Conservation (phyloP, 2,888 invertebrate species). For the Andrena bicolor region DNA sequence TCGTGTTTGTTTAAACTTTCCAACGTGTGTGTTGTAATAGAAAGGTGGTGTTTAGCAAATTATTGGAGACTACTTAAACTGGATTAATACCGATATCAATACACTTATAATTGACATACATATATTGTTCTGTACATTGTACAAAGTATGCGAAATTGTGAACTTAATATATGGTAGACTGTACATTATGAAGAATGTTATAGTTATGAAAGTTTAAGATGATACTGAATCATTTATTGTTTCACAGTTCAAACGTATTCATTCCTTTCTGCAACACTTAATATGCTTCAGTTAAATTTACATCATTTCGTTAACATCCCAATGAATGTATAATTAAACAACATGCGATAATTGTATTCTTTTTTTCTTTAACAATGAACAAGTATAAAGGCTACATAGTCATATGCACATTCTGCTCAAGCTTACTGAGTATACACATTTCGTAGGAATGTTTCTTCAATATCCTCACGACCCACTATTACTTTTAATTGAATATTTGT, state of each 20-base stretch:
- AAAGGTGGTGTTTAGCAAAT: neutral
- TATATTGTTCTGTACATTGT: slow-evolving; percentile 22
- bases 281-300: slow-evolving; percentile 14
- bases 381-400: slow-evolving; percentile 5
- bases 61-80: slow-evolving; percentile 14
- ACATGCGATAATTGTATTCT: slow-evolving; percentile 5
- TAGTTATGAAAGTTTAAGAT: neutral
- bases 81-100: neutral
- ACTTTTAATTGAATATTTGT: slow-evolving; percentile 1
- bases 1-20: slow-evolving; percentile 18
- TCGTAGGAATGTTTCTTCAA: slow-evolving; percentile 45
- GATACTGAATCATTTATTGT: neutral
- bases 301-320: neutral
- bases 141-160: neutral
- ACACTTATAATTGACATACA: slow-evolving; percentile 44
- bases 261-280: neutral
- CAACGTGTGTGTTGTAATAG: neutral
- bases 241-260: neutral
- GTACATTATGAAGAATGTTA: neutral
- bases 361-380: neutral
- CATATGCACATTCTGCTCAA: neutral
- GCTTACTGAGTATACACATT: neutral
- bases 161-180: neutral
- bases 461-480: neutral
- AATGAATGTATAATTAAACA: slow-evolving; percentile 9